Percentiles rank a stretch among this genome's conserved stretches.
phyloP scores from a whole-genome alignment of 2,797 vertebrate species.

The Oophaga sylvatica region DNA sequence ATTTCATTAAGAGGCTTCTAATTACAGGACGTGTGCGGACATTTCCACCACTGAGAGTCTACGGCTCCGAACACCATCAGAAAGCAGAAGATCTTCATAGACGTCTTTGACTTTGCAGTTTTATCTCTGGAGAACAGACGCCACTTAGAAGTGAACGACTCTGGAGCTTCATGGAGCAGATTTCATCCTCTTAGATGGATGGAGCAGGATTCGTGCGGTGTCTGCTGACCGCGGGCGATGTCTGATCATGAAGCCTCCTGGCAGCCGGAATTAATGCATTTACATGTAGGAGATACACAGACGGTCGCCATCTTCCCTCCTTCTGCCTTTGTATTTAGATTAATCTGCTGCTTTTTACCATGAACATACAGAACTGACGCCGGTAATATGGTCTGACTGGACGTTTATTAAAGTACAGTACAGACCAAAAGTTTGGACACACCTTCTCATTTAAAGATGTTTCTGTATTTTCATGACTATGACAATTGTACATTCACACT shows the following conservation, averaged over 20 bases:
- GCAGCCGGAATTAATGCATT: not conserved
- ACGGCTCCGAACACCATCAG: not conserved
- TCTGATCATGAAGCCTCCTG: not conserved
- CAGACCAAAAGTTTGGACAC: no score
- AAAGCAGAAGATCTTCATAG: not conserved
- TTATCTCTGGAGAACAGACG: constrained; percentile 45
- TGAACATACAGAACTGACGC: constrained; percentile 25
- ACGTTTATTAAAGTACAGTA: constrained; percentile 21
- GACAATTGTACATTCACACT: no score
- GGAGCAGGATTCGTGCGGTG: not conserved
- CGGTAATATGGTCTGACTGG: not conserved
- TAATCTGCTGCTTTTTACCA: not conserved
- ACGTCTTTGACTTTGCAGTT: constrained; percentile 30
- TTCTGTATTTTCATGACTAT: no score
- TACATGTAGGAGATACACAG: not conserved
- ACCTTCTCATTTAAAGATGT: no score
- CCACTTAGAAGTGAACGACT: constrained; percentile 15
- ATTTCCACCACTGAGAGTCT: not conserved
- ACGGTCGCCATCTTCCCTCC: not conserved
- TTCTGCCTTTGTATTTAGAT: constrained; percentile 10
- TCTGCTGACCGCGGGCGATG: not conserved
- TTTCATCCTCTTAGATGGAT: constrained; percentile 25
- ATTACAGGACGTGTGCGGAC: not conserved
- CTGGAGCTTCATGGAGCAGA: not conserved
- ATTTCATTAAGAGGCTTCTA: not conserved